phyloP scores from a whole-genome alignment of 2,888 invertebrate genomes.

The Leptinotarsa peninsularis region DNA sequence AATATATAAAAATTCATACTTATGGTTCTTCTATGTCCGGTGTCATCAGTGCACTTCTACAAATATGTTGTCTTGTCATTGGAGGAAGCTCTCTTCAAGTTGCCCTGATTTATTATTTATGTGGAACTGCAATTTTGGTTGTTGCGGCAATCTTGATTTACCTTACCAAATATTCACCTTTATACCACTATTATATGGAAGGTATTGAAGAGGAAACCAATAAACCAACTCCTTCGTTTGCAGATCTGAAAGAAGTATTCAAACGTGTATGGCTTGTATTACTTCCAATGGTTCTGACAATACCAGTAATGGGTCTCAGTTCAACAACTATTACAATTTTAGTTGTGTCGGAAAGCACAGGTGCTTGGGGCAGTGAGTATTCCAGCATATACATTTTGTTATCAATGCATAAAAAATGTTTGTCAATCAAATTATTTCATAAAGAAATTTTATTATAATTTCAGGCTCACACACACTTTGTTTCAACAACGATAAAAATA shows the following conservation, averaged over 20 bases:
- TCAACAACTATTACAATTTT: slow-evolving; percentile 9
- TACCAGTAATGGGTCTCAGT: background rate
- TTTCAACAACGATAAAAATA: no score
- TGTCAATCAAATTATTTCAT: no score
- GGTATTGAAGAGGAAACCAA: slow-evolving; percentile 15
- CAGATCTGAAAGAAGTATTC: background rate
- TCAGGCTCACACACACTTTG: no score
- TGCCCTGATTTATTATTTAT: slow-evolving; percentile 32
- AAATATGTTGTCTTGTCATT: slow-evolving; percentile 31
- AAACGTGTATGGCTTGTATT: slow-evolving; percentile 1
- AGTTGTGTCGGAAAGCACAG: slow-evolving; percentile 18
- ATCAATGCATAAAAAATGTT: no score
- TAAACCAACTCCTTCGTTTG: slow-evolving; percentile 8
- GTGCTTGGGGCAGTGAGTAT: slow-evolving; percentile 20
- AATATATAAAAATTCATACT: slow-evolving; percentile 37
- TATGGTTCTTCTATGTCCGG: slow-evolving; percentile 37
- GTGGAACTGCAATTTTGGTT: slow-evolving; percentile 7
- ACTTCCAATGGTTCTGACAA: background rate
- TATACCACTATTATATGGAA: slow-evolving; percentile 22
- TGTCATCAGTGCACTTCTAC: slow-evolving; percentile 36
- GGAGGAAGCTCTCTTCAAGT: slow-evolving; percentile 26
- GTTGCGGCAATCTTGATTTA: background rate
- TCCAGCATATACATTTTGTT: no score
- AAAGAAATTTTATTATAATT: no score
- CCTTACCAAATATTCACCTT: slow-evolving; percentile 10